A percentile compares a stretch with the other conserved stretches of the same genome.
Conservation (phyloP, 2,113 vertebrate genomes). For the Stegastes partitus region DNA sequence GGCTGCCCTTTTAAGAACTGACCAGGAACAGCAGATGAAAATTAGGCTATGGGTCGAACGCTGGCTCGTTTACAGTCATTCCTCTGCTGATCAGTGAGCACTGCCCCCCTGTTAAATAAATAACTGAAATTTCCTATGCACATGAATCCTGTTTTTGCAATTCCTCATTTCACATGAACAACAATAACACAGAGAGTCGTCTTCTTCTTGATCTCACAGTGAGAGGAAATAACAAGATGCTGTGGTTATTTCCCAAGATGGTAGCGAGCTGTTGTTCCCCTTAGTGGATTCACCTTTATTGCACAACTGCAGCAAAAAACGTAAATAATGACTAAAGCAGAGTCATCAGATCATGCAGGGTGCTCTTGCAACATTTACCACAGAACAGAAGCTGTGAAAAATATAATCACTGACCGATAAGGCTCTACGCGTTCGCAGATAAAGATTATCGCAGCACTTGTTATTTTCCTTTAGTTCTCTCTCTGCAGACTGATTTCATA, state of each 20-base stretch:
- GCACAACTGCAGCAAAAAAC: conserved; percentile 39
- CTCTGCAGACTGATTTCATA: background rate
- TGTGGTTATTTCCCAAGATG: conserved; percentile 64
- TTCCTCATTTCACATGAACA: conserved; percentile 27
- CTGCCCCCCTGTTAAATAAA: no score
- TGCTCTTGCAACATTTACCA: conserved; percentile 13
- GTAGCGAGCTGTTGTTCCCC: conserved; percentile 23
- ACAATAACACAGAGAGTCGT: conserved; percentile 10
- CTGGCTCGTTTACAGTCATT: no score
- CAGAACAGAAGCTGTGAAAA: conserved; percentile 23
- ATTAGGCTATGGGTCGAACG: no score
- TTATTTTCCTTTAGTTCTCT: background rate
- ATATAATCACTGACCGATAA: conserved; percentile 6
- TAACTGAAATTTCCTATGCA: background rate
- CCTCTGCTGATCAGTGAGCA: no score
- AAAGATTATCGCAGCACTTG: conserved; percentile 6
- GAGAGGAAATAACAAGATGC: conserved; percentile 44
- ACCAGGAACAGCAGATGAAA: no score
- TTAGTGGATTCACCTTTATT: conserved; percentile 48
- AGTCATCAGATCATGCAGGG: conserved; percentile 17
- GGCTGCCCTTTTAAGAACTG: no score
- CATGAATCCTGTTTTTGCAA: conserved; percentile 1
- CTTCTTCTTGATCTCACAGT: conserved; percentile 41
- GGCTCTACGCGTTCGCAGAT: background rate
- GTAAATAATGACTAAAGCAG: conserved; percentile 51